Conservation (phyloP, 2,113 vertebrate genomes). For the Coptodon bakossiorum region DNA sequence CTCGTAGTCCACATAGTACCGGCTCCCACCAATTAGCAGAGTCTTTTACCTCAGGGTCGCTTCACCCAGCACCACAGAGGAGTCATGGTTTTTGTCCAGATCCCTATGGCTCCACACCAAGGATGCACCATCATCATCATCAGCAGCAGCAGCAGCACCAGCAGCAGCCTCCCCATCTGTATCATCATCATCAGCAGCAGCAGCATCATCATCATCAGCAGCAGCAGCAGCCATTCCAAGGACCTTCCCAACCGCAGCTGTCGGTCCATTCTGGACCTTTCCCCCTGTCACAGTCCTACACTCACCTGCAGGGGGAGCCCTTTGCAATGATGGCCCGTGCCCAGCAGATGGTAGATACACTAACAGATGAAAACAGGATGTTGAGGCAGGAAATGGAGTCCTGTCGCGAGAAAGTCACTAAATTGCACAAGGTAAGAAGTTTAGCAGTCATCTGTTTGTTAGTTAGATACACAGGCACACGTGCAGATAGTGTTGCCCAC, state of each 20-base stretch:
- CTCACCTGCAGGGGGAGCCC: conserved; percentile 83
- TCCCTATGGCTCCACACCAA: conserved; percentile 78
- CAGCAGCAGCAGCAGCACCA: neutral
- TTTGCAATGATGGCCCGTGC: conserved; percentile 87
- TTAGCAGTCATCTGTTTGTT: neutral
- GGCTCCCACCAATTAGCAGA: conserved; percentile 59
- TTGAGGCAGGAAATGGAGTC: conserved; percentile 89
- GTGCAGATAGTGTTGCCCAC: neutral
- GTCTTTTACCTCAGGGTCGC: conserved; percentile 55
- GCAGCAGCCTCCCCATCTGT: conserved; percentile 61
- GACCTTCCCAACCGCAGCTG: conserved; percentile 11
- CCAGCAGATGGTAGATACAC: conserved; percentile 92
- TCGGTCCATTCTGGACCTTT: conserved; percentile 48
- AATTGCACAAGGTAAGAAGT: conserved; percentile 85
- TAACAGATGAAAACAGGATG: conserved; percentile 88
- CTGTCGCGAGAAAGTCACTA: conserved; percentile 90
- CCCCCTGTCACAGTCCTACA: conserved; percentile 68
- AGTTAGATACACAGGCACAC: neutral
- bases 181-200: neutral
- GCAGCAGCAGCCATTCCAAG: conserved; percentile 33
- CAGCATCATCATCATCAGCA: neutral
- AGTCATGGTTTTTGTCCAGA: conserved; percentile 71
- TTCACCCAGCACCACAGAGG: conserved; percentile 61
- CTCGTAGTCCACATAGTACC: conserved; percentile 28
- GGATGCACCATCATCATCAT: conserved; percentile 74